Base-by-base conservation (phyloP, 2,113 vertebrate species). In the Phasianus colchicus region DNA sequence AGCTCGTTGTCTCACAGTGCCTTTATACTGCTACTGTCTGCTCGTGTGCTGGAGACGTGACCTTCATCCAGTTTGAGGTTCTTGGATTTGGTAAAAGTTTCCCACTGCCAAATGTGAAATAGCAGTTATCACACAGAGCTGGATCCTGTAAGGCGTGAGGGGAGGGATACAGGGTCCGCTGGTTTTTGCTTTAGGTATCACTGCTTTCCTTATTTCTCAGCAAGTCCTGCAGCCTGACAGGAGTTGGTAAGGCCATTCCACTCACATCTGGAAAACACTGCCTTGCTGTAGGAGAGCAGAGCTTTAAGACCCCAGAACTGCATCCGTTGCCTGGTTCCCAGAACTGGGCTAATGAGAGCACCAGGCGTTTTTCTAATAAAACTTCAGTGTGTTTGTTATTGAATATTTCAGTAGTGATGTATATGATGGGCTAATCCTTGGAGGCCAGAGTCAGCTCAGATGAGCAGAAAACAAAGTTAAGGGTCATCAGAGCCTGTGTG, bases 351-450 rank as follows among this genome's bases (percentile, higher is more conserved):
- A 34, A 20, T 5, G 52, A 40, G 55, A 84, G 47, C 78, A 64
- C 38, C 22, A 18, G 60, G 36, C 30, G 0, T 61, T 84, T 38
- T 87, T 34, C 67, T 61, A 20, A 7, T 63, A 36, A 54, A 72
- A 25, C 40, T 63, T 40, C 24, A 6, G 8, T 2, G 2, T 10
- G 29, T 16, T 71, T 83, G 57, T 77, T 66, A 67, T 38, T 38
- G 6, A 1, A 12, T 34, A 4, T 38, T 69, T 76, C 40, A 52
- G n/a, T 1, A 58, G 63, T 7, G 55, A 82, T 13, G 27, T 0
- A 0, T 5, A 0, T 1, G 1, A 12, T 27, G 13, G 43, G 58
- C 13, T 29, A 8, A 47, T 76, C 57, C 58, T 71, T 4, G 1
- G 58, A n/a, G 45, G 16, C 13, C 58, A 61, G 65, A 52, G 77